Base-by-base conservation (phyloP, 1,140 invertebrate species). In the Ips nitidus region DNA sequence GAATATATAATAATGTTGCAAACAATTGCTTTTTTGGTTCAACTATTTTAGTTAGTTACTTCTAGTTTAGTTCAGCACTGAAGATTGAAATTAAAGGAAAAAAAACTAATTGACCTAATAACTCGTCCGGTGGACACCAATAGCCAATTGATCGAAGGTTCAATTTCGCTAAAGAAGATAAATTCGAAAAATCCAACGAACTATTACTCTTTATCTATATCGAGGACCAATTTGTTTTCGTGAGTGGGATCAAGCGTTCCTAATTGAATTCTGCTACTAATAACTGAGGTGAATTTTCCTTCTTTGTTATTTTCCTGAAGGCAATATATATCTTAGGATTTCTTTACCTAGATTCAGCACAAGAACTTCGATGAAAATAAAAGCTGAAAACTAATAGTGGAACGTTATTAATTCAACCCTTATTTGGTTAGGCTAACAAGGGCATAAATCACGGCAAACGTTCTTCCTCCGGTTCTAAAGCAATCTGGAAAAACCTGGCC, bases 161-260 rank as follows among this genome's bases (percentile, higher is more conserved):
- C 60, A 63, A 63, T 63, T 63, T 52, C 60, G 50, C 36, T 63
- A 50, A 63, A 63, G 45, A 63, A 63, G 60, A 63, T 63, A 63
- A 63, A 52, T 63, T 63, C 47, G 47, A 52, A 40, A 63, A 63
- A 63, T 63, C 50, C 37, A n/a, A 52, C 41, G 40, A 47, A 63
- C 60, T 63, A 63, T 52, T 63, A 63, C 60, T 37, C 37, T 63
- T 52, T 63, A 63, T 63, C 60, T 63, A 63, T 63, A 52, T 39
- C 8, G 45, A 52, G 41, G 45, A 50, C 7, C 50, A 52, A 52
- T 63, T 52, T 52, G 39, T 63, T 52, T 63, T 41, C 40, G 4
- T 39, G 60, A 22, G 4, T 6, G 47, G 36, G 60, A 38, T 63
- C 60, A 52, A 61, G n/a, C 59, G 38, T 7, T 7, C 37, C 5